Conservation (phyloP, 2,888 invertebrate genomes). For the Stictocephala bisonia region DNA sequence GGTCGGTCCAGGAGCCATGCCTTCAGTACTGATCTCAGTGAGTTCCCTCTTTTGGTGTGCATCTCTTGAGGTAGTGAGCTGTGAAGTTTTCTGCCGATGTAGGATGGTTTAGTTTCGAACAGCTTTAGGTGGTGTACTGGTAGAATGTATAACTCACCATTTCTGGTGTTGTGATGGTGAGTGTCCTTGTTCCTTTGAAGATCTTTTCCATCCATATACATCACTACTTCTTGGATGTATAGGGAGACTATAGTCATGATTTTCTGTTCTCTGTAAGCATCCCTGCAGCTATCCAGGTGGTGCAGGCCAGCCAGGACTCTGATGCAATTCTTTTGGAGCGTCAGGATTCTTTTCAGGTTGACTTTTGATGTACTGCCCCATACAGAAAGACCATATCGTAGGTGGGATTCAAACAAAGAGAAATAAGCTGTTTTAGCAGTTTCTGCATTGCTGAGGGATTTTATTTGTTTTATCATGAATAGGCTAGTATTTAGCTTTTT, state of each 20-base stretch:
- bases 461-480: not conserved
- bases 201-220: conserved; percentile 7
- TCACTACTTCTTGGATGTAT: conserved; percentile 1
- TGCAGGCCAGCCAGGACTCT: not conserved
- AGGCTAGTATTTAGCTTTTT: not conserved
- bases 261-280: not conserved
- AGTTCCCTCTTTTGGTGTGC: not conserved
- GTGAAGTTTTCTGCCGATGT: conserved; percentile 16
- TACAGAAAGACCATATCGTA: not conserved
- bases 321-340: not conserved
- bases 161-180: conserved; percentile 19
- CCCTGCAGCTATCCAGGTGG: not conserved
- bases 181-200: not conserved
- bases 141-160: not conserved
- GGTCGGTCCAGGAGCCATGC: conserved; percentile 2
- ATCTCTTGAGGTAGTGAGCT: not conserved
- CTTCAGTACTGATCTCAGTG: not conserved
- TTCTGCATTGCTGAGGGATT: not conserved
- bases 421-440: not conserved
- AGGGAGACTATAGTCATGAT: not conserved
- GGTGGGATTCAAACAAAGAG: not conserved
- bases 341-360: not conserved
- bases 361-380: not conserved
- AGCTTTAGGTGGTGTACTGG: conserved; percentile 10
- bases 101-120: conserved; percentile 8